Evolutionary conservation across 2,797 vertebrate species (phyloP).

Genomic region (Pteropus rufus): DNA sequence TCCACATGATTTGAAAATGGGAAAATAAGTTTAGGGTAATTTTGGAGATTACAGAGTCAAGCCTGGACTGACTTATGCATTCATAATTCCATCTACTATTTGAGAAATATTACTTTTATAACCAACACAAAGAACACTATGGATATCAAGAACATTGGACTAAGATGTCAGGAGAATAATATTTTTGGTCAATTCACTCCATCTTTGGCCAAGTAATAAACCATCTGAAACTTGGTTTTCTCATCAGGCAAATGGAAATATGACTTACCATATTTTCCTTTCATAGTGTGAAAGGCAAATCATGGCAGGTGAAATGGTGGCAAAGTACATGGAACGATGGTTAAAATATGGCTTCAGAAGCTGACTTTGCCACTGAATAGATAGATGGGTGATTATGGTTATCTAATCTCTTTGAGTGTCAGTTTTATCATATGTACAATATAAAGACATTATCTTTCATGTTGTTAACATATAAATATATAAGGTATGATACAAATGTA

Average conservation of each 20-base stretch:
- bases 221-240: neutral
- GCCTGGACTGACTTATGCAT: neutral
- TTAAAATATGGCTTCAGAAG: neutral
- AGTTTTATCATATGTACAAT: neutral
- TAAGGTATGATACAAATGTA: neutral
- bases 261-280: neutral
- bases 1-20: neutral
- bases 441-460: neutral
- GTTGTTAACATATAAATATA: neutral
- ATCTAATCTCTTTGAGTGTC: neutral
- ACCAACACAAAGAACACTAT: neutral
- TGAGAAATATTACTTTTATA: neutral
- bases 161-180: neutral
- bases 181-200: neutral
- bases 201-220: neutral
- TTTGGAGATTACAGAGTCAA: neutral
- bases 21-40: conserved; percentile 22
- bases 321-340: neutral
- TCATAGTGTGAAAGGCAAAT: neutral
- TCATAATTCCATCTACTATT: neutral
- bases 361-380: neutral
- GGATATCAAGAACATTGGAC: neutral
- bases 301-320: neutral
- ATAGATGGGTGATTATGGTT: neutral
- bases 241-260: neutral